Evolutionary conservation across 1,140 invertebrate species (phyloP), one percentile per base, ranked within the genome.

Genomic region (Macrobrachium nipponense): DNA sequence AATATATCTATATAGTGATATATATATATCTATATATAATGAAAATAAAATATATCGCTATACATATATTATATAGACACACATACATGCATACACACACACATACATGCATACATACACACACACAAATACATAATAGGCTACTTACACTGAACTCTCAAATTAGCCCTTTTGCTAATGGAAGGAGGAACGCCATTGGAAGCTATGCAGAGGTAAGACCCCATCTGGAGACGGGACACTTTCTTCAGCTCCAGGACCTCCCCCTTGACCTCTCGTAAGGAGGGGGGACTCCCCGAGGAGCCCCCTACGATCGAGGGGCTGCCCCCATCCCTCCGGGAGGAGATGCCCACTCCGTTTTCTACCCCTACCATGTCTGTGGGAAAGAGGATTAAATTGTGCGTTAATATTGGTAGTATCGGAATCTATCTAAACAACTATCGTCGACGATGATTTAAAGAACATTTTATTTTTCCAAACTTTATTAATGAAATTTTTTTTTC

Each of bases 161-260:
- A 92, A 73, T 94, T 95, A 87, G 97, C 95, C 89, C 96, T 92
- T 91, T 96, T 97, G 92, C 95, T 96, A 90, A 97, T 95, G 18
- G 96, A 95, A 44, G 96, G 96, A 84, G 96, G 96, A 51, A 97
- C 95, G 91, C 97, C 96, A 91, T 97, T 97, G 89, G 95, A 95
- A 51, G 96, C 96, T 89, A 97, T 96, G 92, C 96, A 97, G 87
- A 96, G 93, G 91, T 96, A 97, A 36, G 95, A 94, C 68, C 96
- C 96, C 95, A 97, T 97, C 92, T 97, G 95, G 89, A 94, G 93
- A 82, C 96, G 92, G 89, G 97, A 96, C 89, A 96, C 92, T 75
- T 94, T 93, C 92, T 94, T 93, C 89, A 97, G 93, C 79, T 94
- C 92, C 89, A 97, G 92, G 61, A 93, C 93, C 76, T 94, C 95